Evolutionary conservation across 2,797 vertebrate species (phyloP).

Genomic region (Lagothrix lagotricha): DNA sequence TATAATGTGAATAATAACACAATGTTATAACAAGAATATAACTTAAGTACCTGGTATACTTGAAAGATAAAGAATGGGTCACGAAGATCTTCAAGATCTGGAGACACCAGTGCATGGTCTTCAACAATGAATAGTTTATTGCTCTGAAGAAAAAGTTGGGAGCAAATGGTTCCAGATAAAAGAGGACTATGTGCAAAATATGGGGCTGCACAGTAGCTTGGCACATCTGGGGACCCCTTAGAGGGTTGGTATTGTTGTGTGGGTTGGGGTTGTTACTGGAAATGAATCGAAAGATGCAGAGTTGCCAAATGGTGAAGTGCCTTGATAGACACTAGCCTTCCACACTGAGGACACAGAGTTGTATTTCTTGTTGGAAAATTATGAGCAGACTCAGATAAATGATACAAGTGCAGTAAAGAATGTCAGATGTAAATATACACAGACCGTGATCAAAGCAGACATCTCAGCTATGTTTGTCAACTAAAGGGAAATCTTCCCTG

Average conservation of each 20-base stretch:
- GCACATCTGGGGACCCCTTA: not conserved
- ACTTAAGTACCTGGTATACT: accelerated
- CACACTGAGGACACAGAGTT: not conserved
- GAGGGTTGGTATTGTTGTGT: not conserved
- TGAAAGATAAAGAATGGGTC: not conserved
- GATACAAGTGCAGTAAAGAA: not conserved
- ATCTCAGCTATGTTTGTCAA: too few relatives aligned
- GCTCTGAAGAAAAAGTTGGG: not conserved
- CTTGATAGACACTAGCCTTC: not conserved
- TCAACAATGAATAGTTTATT: not conserved
- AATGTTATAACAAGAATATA: not conserved
- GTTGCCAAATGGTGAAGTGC: not conserved
- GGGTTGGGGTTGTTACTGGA: not conserved
- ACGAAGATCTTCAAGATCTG: not conserved
- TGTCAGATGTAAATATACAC: not conserved
- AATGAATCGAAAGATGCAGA: not conserved
- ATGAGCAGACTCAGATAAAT: not conserved
- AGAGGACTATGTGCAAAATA: not conserved
- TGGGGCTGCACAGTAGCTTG: not conserved
- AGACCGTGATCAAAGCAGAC: not conserved
- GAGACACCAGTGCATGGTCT: not conserved
- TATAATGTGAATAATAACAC: not conserved
- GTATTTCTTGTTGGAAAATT: not conserved
- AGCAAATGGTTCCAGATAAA: not conserved
- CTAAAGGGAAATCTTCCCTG: not conserved